These are phyloP conservation scores for Gorsachius magnificus DNA, from an alignment of 2,797 vertebrate genomes.

Conservation along the genomic window DNA sequence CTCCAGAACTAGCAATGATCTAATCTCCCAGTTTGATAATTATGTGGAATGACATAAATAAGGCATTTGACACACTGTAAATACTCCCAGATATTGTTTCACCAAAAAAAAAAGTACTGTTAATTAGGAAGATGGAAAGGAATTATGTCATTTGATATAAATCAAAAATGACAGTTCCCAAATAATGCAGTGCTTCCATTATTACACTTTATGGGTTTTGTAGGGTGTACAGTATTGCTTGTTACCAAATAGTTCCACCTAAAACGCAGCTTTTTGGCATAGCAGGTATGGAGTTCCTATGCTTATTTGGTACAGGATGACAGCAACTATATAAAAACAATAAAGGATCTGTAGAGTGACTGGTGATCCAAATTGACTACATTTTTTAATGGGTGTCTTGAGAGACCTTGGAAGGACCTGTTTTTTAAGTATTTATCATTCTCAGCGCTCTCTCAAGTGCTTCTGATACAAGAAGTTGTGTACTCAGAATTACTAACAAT, in stretches of 20 bases:
- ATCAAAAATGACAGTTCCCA: constrained; percentile 32
- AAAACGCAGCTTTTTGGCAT: not conserved
- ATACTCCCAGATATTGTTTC: not conserved
- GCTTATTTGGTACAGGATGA: not conserved
- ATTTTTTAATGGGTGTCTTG: not conserved
- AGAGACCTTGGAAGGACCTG: not conserved
- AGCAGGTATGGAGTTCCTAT: not conserved
- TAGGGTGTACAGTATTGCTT: not conserved
- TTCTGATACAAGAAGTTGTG: not conserved
- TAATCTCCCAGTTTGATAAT: constrained; percentile 31
- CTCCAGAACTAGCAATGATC: constrained; percentile 10
- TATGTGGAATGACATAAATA: constrained; percentile 33
- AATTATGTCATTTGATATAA: constrained; percentile 16
- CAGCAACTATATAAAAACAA: not conserved
- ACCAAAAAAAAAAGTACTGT: not conserved
- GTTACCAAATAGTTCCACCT: not conserved
- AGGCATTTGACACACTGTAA: constrained; percentile 2
- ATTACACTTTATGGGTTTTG: not conserved
- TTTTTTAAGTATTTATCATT: not conserved
- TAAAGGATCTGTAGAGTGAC: not conserved
- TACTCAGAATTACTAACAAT: not conserved
- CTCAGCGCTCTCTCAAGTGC: not conserved
- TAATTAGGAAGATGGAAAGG: constrained; percentile 21
- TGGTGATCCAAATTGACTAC: not conserved
- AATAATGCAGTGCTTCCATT: constrained; percentile 42